These are phyloP conservation scores for Antrozous pallidus DNA, from an alignment of 2,797 vertebrate genomes.

Conservation along the genomic window DNA sequence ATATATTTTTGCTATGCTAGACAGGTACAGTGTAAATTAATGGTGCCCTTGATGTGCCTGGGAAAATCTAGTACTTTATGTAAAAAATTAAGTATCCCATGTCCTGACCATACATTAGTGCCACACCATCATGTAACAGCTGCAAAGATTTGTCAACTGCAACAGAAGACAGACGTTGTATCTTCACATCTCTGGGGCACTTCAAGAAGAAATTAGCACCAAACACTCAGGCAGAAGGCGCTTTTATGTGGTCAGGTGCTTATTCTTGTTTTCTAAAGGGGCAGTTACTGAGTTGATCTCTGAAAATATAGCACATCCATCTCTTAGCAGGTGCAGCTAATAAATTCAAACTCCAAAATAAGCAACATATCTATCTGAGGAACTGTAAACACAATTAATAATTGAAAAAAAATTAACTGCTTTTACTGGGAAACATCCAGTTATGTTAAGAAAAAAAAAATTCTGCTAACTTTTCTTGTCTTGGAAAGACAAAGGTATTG, in stretches of 20 bases:
- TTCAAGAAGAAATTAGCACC: not conserved
- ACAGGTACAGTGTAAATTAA: not conserved
- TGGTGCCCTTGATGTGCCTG: not conserved
- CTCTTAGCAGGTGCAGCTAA: not conserved
- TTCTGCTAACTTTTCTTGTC: not conserved
- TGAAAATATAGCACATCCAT: not conserved
- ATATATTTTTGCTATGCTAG: not conserved
- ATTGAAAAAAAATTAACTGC: not conserved
- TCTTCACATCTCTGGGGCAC: not conserved
- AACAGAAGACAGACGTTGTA: not conserved
- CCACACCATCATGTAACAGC: not conserved
- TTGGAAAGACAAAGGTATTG: not conserved
- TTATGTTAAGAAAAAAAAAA: constrained; percentile 22
- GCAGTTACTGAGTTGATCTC: not conserved
- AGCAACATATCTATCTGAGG: not conserved
- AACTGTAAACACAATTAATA: not conserved
- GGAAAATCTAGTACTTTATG: not conserved
- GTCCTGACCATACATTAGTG: not conserved
- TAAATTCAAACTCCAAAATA: not conserved
- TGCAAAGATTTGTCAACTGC: not conserved
- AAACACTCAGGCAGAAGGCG: not conserved
- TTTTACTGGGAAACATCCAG: not conserved
- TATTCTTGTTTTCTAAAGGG: not conserved
- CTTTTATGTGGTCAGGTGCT: not conserved
- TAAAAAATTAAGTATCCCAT: not conserved